These are phyloP conservation scores for Latheticus oryzae DNA, from an alignment of 2,888 invertebrate species.

Conservation along the genomic window DNA sequence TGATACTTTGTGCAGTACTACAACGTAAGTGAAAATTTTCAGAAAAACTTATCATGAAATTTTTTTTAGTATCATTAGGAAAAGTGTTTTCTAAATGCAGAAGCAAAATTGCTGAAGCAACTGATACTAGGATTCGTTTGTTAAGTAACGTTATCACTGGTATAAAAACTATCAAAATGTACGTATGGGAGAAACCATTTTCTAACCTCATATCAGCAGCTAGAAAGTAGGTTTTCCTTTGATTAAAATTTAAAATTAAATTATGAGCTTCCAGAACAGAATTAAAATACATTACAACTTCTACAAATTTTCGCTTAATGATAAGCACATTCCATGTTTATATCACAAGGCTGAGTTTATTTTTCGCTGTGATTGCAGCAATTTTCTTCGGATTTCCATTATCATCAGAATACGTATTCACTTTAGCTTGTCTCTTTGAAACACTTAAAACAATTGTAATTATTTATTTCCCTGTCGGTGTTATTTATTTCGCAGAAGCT, in stretches of 20 bases:
- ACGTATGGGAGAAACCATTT: constrained; percentile 74
- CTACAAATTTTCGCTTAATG: no score
- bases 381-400: constrained; percentile 78
- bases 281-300: no score
- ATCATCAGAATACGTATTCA: constrained; percentile 85
- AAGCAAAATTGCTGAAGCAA: constrained; percentile 62
- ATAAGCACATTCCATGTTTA: constrained; percentile 73
- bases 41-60: no score
- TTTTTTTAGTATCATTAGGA: no score
- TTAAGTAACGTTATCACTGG: constrained; percentile 66
- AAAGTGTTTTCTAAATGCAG: constrained; percentile 58
- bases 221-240: constrained; percentile 51
- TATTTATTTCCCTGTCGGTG: constrained; percentile 73
- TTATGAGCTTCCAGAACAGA: no score
- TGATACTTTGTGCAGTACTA: constrained; percentile 65
- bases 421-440: constrained; percentile 89
- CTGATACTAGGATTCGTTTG: constrained; percentile 74
- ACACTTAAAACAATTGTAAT: constrained; percentile 78
- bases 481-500: constrained; percentile 66
- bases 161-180: constrained; percentile 18
- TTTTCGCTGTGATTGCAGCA: constrained; percentile 84
- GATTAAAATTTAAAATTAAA: no score
- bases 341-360: constrained; percentile 83
- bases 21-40: no score
- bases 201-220: constrained; percentile 66